Evolutionary conservation across 2,797 vertebrate genomes (phyloP), one percentile per base, ranked within the genome.

Genomic region (Helostoma temminkii): DNA sequence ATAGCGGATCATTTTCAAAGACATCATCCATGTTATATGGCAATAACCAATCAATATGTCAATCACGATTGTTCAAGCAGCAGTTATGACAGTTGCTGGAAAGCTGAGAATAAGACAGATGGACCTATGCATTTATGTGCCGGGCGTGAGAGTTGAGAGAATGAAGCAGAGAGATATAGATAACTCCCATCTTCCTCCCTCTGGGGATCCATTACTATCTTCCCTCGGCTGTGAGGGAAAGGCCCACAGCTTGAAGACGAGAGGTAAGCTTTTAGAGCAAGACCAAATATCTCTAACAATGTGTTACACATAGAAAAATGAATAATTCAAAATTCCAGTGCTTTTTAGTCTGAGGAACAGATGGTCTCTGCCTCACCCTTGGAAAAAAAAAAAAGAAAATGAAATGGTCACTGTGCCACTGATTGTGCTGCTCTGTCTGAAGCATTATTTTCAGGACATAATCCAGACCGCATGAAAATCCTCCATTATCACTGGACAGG

Each of bases 311-410:
- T 76, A 60, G 73, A 84, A 76, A 89, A 86, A 91, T 91, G 78
- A 92, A 93, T 92, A 79, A 92, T 93, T 92, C 80, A 92, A 80
- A 88, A 76, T 43, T 52, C 49, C 15, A 36, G 66, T 74, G 87
- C 91, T 91, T 89, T 91, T 86, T 34, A 68, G 64, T 86, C 69
- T 55, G 43, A 61, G 76, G 74, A 89, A 84, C 88, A 89, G 86
- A 91, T 90, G 87, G 89, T 72, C 71, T 75, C 12, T 43, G 8
- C 46, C 61, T 71, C 67, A 15, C 50, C 47, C 62, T 49, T 12
- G 52, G 26, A 42, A 36, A 59, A 67, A 62, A 25, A 47, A 69
- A 26, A 41, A 67, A 57, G 45, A 72, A 87, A 84, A 80, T 76
- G 75, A 91, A 88, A 88, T 86, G 89, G 88, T 87, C 89, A 90